These are phyloP conservation scores for Chymomyza fuscimana DNA, from an alignment of 2,888 invertebrate genomes.

Conservation along the genomic window DNA sequence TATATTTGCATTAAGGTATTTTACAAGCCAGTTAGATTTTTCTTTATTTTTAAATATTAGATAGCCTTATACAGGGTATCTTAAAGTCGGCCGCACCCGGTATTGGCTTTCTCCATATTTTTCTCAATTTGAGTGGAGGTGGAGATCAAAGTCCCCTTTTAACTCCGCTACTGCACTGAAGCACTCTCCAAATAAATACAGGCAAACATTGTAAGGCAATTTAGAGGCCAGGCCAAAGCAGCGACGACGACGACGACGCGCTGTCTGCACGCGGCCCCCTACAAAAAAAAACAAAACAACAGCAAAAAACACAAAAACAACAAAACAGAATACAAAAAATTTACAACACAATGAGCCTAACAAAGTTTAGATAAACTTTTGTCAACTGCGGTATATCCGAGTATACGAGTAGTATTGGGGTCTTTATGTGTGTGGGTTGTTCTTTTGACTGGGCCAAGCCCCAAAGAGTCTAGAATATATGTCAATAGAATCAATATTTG, in stretches of 20 bases:
- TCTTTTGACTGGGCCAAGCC: neutral
- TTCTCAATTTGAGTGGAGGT: too few species aligned
- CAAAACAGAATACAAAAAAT: conserved; percentile 8
- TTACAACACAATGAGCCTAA: neutral
- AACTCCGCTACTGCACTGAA: too few species aligned
- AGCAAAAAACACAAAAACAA: conserved; percentile 16
- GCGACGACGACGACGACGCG: neutral
- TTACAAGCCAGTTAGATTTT: too few species aligned
- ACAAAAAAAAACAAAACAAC: conserved; percentile 12
- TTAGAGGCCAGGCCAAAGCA: neutral
- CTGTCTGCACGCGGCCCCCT: neutral
- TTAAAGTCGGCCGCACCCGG: too few species aligned
- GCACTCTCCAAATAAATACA: conserved; percentile 4
- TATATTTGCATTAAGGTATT: too few species aligned
- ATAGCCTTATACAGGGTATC: too few species aligned
- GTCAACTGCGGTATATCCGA: conserved; percentile 8
- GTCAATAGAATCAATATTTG: conserved; percentile 64
- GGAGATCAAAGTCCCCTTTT: too few species aligned
- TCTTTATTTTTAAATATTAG: too few species aligned
- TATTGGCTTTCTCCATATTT: too few species aligned
- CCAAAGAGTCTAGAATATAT: conserved; percentile 34
- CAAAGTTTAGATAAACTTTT: conserved; percentile 47
- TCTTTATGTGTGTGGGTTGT: conserved; percentile 9
- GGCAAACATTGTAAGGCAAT: conserved; percentile 25
- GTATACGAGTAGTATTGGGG: conserved; percentile 19